Evolutionary conservation across 2,113 vertebrate genomes (phyloP), one percentile per base, ranked within the genome.

Genomic region (Oreocharis arfaki): DNA sequence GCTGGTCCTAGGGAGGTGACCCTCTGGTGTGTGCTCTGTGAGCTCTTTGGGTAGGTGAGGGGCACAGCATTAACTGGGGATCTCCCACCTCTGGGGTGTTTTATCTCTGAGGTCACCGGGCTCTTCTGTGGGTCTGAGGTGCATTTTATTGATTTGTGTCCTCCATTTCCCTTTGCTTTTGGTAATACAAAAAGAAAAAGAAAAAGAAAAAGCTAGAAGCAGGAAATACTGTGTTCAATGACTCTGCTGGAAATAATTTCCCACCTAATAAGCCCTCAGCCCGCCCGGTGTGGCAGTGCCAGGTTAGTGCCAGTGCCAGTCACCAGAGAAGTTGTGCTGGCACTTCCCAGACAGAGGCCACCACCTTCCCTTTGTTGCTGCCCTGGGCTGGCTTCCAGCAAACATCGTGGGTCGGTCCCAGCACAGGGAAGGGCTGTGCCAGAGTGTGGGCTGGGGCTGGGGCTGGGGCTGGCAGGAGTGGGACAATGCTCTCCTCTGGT

Each of bases 321-420:
- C 90, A 86, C 49, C 6, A 3, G 13, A 4, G 6, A 26, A 42
- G 4, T 27, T 20, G 9, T 4, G 33, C 27, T 47, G 50, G 42
- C 86, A 5, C 39, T 75, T 57, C 41, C 35, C n/a, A 4, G 71
- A 44, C 1, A 3, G 28, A 19, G 20, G 13, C 71, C 63, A 35
- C 11, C 0, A 1, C 60, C 57, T 64, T 76, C 19, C 42, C 64
- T 42, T 61, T 2, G 3, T 15, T 27, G 28, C 19, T 68, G 33
- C 1, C 2, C 68, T 21, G 87, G 33, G 55, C 35, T 78, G 42
- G n/a, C 56, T 44, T 27, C 18, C 2, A 73, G 53, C 30, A 69
- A 73, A 39, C 3, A 7, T 13, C 0, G 0, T 5, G 32, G 44
- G 18, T 14, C 0, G 0, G n/a, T 42, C 15, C 42, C 67, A 33